These are phyloP conservation scores for Pterophyllum scalare DNA, from an alignment of 2,113 vertebrate species.

Conservation along the genomic window DNA sequence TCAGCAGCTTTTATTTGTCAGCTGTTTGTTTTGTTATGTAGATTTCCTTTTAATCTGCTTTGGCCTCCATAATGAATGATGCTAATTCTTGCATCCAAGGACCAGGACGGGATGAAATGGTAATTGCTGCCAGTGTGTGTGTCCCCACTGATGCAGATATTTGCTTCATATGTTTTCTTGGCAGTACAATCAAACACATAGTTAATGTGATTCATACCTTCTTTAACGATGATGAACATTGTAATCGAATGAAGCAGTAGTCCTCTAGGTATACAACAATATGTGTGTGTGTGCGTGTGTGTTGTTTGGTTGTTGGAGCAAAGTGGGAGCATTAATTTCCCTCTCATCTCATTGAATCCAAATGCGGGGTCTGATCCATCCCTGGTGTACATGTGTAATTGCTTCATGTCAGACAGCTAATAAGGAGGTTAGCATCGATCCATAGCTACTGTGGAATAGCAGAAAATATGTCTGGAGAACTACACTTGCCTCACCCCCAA, in stretches of 20 bases:
- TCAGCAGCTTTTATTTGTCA: slow-evolving; percentile 36
- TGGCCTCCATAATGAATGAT: slow-evolving; percentile 6
- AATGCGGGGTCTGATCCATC: slow-evolving; percentile 5
- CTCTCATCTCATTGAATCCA: neutral
- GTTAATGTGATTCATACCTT: slow-evolving; percentile 15
- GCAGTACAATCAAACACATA: neutral
- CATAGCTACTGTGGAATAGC: slow-evolving; percentile 4
- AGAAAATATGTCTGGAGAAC: neutral
- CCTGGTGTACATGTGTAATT: slow-evolving; percentile 33
- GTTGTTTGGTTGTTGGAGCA: neutral
- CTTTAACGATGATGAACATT: neutral
- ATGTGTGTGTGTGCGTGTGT: neutral
- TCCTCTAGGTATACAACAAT: neutral
- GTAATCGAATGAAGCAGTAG: neutral
- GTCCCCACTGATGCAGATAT: neutral
- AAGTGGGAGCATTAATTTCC: neutral
- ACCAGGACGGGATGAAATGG: neutral
- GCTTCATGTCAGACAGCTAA: slow-evolving; percentile 35
- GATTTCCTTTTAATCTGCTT: slow-evolving; percentile 36
- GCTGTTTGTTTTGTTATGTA: slow-evolving; percentile 34
- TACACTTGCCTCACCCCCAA: neutral
- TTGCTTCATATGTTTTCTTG: slow-evolving; percentile 4
- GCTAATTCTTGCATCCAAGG: neutral
- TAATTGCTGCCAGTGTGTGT: neutral
- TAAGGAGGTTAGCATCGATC: slow-evolving; percentile 55